Base-by-base conservation (phyloP, 2,113 vertebrate genomes). In the Apteryx owenii region DNA sequence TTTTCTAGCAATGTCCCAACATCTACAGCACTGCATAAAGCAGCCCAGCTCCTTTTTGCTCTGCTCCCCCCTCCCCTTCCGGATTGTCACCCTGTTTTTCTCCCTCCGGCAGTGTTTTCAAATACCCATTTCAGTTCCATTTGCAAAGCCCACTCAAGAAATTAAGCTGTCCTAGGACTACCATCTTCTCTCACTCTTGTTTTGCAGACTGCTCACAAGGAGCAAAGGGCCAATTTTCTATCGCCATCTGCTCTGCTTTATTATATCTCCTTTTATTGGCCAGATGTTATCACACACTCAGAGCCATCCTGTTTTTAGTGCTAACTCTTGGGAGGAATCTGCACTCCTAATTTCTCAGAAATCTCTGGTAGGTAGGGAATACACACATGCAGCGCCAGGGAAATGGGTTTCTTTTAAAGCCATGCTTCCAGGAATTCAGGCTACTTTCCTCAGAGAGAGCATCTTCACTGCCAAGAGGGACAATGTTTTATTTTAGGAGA, bases 231-330 rank as follows among this genome's bases (percentile, higher is more conserved):
- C 66, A 54, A 18, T 96, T 82, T 96, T 81, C 78, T 95, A 95
- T 85, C 65, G 80, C 80, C 88, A 97, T 89, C 93, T 93, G 93
- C 68, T 93, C 26, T 15, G 42, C 73, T 89, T 81, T 38, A 4
- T 81, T 31, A 90, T 20, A 82, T 78, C 81, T 60, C 81, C 61
- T 92, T 96, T 92, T 77, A 90, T 76, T 72, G 79, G 91, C 90
- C 85, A 95, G 92, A 96, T 93, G 90, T 71, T 83, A 89, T 75
- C 0, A 0, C 0, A 79, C 90, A 68, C 1, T 0, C 7, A 5
- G 81, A 96, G 93, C 76, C 83, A 79, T 33, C 90, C 51, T 1
- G 2, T 80, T 75, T 80, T 66, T n/a, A 71, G 84, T 10, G 6
- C 88, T 79, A 3, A 2, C 78, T 94, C 91, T 58, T 12, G 3